Evolutionary conservation across 2,888 invertebrate genomes (phyloP), one percentile per base, ranked within the genome.

Genomic region (Caenorhabditis angaria): DNA sequence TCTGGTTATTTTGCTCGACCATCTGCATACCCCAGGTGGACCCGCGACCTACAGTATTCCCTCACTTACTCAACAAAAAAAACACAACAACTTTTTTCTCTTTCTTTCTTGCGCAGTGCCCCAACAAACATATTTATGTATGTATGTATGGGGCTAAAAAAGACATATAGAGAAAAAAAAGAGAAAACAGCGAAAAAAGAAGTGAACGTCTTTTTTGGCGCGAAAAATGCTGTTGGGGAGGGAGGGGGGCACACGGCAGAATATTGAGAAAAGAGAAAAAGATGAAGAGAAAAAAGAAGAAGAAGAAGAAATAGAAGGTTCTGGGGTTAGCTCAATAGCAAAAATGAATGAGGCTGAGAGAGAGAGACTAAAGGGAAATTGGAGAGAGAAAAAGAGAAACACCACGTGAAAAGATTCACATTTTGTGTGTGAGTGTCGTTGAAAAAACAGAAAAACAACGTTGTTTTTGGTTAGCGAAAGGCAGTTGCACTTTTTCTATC

Each of bases 61-160:
- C n/a, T n/a, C 32, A 32, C 32, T 8, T 12, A 41, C 41, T 18
- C 41, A 41, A 41, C 41, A 41, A 41, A 41, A 41, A 41, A 41
- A 41, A 41, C 41, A 41, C 41, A 41, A 18, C 41, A 41, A n/a
- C n/a, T n/a, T n/a, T n/a, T n/a, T n/a, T n/a, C n/a, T n/a, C n/a
- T n/a, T n/a, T n/a, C n/a, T n/a, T n/a, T n/a, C n/a, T n/a, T n/a
- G n/a, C n/a, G n/a, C n/a, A n/a, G n/a, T n/a, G n/a, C n/a, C n/a
- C n/a, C n/a, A n/a, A n/a, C n/a, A n/a, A n/a, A 41, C 41, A 41
- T 41, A 41, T 41, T 41, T 41, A 41, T 41, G 41, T 41, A 41
- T 41, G 41, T 41, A 12, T 18, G 18, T 18, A 41, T 18, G 41
- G 10, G 14, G 18, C 14, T 41, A 18, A 41, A 18, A 41, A 18